These are phyloP conservation scores for Phrynocephalus vlangalii DNA, from an alignment of 2,797 vertebrate species.

Conservation along the genomic window DNA sequence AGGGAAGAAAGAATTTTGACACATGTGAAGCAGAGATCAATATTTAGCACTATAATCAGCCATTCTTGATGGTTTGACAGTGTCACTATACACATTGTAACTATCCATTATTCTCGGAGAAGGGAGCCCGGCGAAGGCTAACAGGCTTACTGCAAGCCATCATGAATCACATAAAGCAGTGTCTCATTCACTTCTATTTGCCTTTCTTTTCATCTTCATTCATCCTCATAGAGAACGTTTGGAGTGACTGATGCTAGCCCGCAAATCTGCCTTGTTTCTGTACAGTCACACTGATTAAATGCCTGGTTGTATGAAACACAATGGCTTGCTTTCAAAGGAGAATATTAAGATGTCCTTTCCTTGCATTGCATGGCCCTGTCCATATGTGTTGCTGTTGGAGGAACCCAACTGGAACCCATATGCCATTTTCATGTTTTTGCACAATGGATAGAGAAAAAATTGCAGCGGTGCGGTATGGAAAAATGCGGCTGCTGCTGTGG, in stretches of 20 bases:
- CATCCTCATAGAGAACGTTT: constrained; percentile 87
- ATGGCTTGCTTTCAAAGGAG: accelerated
- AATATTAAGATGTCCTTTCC: not conserved
- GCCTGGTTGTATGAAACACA: not conserved
- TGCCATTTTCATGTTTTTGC: not conserved
- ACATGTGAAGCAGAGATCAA: constrained; percentile 98
- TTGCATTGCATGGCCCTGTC: accelerated
- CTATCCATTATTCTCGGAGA: constrained; percentile 90
- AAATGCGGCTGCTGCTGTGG: not conserved
- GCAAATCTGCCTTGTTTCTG: constrained; percentile 47
- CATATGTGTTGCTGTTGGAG: accelerated
- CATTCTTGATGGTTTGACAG: constrained; percentile 93
- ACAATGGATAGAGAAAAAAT: not conserved
- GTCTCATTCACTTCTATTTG: constrained; percentile 87
- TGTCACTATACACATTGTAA: constrained; percentile 87
- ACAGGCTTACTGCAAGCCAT: constrained; percentile 82
- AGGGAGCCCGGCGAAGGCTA: constrained; percentile 81
- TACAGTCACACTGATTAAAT: not conserved
- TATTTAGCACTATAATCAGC: constrained; percentile 99
- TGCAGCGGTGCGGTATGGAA: not conserved
- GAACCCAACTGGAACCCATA: accelerated
- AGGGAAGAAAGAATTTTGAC: constrained; percentile 98
- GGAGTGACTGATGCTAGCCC: constrained; percentile 81
- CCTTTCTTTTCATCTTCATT: constrained; percentile 94
- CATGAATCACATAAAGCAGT: constrained; percentile 91